phyloP scores from a whole-genome alignment of 1,140 invertebrate genomes.

The Philopotamus ludificatus region DNA sequence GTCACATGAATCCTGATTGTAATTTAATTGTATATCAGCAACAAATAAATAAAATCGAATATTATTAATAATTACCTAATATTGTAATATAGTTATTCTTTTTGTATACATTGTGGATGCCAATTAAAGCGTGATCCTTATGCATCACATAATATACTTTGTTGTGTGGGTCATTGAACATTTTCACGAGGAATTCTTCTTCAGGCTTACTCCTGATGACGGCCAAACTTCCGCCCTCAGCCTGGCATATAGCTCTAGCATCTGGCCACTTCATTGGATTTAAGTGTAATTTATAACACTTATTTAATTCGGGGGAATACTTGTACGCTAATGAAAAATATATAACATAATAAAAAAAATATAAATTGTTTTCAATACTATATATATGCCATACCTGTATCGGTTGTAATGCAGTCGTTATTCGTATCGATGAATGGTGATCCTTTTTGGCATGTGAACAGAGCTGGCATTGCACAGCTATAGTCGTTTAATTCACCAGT shows the following conservation, averaged over 20 bases:
- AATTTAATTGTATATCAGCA: no score
- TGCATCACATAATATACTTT: not conserved
- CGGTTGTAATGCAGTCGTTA: no score
- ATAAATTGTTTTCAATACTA: no score
- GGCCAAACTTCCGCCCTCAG: conserved; percentile 34
- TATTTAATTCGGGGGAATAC: not conserved
- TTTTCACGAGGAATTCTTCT: not conserved
- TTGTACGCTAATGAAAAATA: conserved; percentile 3
- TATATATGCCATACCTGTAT: no score
- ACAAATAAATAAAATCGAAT: no score
- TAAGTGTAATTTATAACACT: conserved; percentile 11
- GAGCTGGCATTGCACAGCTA: conserved; percentile 13
- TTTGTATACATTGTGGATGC: conserved; percentile 1
- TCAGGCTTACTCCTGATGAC: conserved; percentile 32
- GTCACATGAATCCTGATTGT: no score
- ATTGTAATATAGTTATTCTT: not conserved
- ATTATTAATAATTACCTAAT: no score
- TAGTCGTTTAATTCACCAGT: conserved; percentile 31
- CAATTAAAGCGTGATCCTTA: conserved; percentile 6
- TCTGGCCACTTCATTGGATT: conserved; percentile 20
- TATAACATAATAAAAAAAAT: no score
- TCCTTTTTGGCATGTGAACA: conserved; percentile 30
- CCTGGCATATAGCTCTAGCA: conserved; percentile 22
- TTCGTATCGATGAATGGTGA: no score
- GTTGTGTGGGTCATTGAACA: conserved; percentile 11